Base-by-base conservation (phyloP, 2,113 vertebrate genomes). In the Oreochromis aureus region DNA sequence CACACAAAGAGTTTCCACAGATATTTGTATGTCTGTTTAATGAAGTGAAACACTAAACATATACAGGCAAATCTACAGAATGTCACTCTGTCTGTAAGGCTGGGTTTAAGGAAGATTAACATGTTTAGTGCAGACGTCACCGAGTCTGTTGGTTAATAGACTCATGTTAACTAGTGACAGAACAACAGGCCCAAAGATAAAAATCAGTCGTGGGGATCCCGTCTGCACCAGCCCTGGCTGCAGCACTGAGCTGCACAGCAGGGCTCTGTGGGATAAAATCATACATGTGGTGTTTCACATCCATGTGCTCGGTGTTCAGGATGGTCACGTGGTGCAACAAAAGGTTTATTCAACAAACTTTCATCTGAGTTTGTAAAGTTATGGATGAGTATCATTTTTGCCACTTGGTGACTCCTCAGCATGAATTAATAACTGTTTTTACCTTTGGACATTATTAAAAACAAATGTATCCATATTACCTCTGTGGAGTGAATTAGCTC, bases 341-440 rank as follows among this genome's bases (percentile, higher is more conserved):
- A 16, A 9, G n/a, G 39, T 39, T 66, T 41, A 22, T 41, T 44
- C 63, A 44, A 44, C 12, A 71, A 24, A 39, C 61, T 5, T 16
- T 10, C 2, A 1, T 46, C 22, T 27, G 19, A 44, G 7, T 73
- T 46, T 73, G 27, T 27, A 24, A 73, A 73, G 69, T 46, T 10
- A 27, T 48, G 15, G 0, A 11, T 30, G 15, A 11, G 27, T 44
- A 48, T 48, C 5, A 73, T 18, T 48, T 46, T 73, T 18, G n/a
- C 39, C 39, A 1, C n/a, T 44, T 24, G 22, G 22, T 1, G 39
- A 16, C 36, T 71, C 36, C 15, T 13, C n/a, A 46, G 2, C 41
- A 27, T 27, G 69, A 46, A 46, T 73, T 73, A 2, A 10, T 27
- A 73, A 48, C 15, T 30, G 22, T 44, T 27, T 73, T 7, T 36